A percentile compares a stretch with the other conserved stretches of the same genome.
Evolutionary conservation across 2,888 invertebrate species (phyloP).

Genomic region (Drosophila diplacantha): DNA sequence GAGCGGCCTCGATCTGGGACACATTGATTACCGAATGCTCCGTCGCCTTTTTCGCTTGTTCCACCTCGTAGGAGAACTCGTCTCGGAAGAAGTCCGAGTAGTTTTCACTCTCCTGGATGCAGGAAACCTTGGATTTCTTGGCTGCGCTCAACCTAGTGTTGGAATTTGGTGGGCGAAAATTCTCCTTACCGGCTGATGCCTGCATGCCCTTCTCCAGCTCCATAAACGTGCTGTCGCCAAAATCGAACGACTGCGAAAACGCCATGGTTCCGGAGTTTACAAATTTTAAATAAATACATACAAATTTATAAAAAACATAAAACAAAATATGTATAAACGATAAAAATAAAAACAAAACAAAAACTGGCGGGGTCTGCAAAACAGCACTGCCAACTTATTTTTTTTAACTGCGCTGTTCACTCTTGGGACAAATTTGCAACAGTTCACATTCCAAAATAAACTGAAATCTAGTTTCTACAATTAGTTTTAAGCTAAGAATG

Average conservation of each 20-base stretch:
- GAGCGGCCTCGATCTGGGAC: constrained; percentile 60
- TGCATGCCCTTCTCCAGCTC: constrained; percentile 66
- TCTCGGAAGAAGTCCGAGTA: constrained; percentile 73
- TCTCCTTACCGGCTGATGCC: constrained; percentile 48
- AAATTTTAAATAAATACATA: not conserved
- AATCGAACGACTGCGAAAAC: constrained; percentile 75
- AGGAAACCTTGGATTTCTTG: not conserved
- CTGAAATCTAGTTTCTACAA: too few species aligned
- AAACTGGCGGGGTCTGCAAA: constrained; percentile 11
- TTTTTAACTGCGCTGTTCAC: not conserved
- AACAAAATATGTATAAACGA: not conserved
- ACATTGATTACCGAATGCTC: constrained; percentile 53
- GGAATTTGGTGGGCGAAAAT: not conserved
- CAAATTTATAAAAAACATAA: not conserved
- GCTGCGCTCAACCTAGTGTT: not conserved
- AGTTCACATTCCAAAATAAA: not conserved
- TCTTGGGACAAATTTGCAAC: not conserved
- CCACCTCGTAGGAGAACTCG: constrained; percentile 58
- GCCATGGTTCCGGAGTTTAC: constrained; percentile 54
- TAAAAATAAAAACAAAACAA: constrained; percentile 30
- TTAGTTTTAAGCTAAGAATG: not conserved
- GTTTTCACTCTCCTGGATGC: constrained; percentile 49
- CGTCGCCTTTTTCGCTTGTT: not conserved
- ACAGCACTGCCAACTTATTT: not conserved
- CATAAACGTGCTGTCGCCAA: constrained; percentile 75